Conservation (phyloP, 2,113 vertebrate genomes). For the Lynx canadensis region DNA sequence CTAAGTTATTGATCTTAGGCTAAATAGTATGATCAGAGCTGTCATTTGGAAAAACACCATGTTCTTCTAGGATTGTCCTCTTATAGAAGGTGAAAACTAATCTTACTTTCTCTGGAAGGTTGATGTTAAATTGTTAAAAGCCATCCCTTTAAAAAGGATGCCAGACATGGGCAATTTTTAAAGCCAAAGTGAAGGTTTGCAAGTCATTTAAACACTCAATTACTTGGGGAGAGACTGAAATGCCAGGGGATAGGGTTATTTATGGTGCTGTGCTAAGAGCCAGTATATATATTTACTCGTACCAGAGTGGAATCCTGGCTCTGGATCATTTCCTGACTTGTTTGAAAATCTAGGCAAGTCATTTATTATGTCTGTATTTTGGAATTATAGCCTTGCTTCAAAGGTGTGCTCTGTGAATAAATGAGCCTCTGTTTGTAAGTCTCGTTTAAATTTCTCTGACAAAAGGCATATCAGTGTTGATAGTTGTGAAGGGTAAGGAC, state of each 20-base stretch:
- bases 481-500: constrained; percentile 21
- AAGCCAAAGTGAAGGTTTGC: constrained; percentile 69
- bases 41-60: constrained; percentile 40
- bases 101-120: constrained; percentile 64
- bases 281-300: constrained; percentile 73
- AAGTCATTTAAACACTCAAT: constrained; percentile 75
- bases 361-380: constrained; percentile 72
- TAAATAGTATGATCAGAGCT: constrained; percentile 34
- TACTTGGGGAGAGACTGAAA: constrained; percentile 62
- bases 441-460: constrained; percentile 59
- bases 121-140: constrained; percentile 70
- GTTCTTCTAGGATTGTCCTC: constrained; percentile 41
- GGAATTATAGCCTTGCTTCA: constrained; percentile 64
- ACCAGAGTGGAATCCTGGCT: constrained; percentile 68
- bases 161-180: constrained; percentile 67
- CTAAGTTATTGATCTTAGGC: constrained; percentile 31
- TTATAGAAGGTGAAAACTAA: constrained; percentile 48
- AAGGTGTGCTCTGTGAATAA: constrained; percentile 60
- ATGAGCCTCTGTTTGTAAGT: constrained; percentile 70
- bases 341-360: constrained; percentile 65
- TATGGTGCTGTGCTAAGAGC: constrained; percentile 57
- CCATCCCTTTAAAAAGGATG: constrained; percentile 66
- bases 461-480: constrained; percentile 35
- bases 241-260: constrained; percentile 66
- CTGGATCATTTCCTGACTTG: constrained; percentile 72